Evolutionary conservation across 1,140 invertebrate species (phyloP).

Genomic region (Brachionus koreanus): DNA sequence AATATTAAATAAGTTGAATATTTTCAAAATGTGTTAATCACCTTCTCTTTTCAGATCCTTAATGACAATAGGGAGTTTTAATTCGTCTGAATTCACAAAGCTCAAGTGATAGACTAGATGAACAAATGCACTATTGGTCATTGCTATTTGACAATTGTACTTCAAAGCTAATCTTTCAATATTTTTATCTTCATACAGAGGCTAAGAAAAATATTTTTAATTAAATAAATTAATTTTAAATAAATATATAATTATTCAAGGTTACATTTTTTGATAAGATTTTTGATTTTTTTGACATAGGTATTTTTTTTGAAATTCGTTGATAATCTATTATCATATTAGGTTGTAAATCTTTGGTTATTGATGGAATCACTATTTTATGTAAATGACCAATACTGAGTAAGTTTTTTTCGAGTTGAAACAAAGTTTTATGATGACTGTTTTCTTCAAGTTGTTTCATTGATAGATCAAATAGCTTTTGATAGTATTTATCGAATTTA

Average conservation of each 20-base stretch:
- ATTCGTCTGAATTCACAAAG: background rate
- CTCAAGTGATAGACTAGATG: conserved; percentile 8
- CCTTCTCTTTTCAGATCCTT: background rate
- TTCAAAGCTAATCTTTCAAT: conserved; percentile 2
- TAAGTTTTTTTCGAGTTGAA: conserved; percentile 9
- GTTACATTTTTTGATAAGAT: background rate
- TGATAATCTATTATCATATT: conserved; percentile 12
- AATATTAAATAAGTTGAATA: background rate
- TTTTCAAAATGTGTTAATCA: no score
- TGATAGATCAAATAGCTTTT: background rate
- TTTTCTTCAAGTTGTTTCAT: background rate
- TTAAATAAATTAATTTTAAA: background rate
- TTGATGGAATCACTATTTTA: conserved; percentile 2
- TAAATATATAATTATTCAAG: background rate
- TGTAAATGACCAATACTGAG: background rate
- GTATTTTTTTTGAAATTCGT: background rate
- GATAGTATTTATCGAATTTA: background rate
- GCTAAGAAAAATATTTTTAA: background rate
- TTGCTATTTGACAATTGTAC: conserved; percentile 15
- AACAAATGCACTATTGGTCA: conserved; percentile 38
- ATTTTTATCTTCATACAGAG: conserved; percentile 13
- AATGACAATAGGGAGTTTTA: background rate
- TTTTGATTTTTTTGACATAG: conserved; percentile 14
- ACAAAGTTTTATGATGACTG: background rate
- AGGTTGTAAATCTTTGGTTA: background rate